Evolutionary conservation across 2,888 invertebrate species (phyloP).

Genomic region (Strigamia transsilvanica): DNA sequence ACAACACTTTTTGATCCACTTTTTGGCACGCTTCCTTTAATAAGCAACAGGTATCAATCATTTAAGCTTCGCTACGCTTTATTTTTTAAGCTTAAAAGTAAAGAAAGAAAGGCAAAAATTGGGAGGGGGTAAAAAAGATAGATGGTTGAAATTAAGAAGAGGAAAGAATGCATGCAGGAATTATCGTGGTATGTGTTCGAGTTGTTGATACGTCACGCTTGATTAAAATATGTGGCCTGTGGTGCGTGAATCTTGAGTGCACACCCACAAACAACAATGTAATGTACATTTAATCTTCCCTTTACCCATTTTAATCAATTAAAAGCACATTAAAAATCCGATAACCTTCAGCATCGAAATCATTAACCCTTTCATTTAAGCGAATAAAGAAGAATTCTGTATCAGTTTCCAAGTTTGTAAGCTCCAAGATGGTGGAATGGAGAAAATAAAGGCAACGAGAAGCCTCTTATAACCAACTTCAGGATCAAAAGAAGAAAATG

Average conservation of each 20-base stretch:
- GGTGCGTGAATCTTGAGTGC: slow-evolving; percentile 31
- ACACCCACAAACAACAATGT: slow-evolving; percentile 21
- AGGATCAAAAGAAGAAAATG: slow-evolving; percentile 42
- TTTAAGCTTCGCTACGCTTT: not conserved
- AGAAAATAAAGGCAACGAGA: not conserved
- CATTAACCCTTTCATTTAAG: slow-evolving; percentile 15
- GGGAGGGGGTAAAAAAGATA: no score
- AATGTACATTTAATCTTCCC: slow-evolving; percentile 17
- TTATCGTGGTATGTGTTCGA: not conserved
- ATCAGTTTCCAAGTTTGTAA: slow-evolving; percentile 6
- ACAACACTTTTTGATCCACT: not conserved
- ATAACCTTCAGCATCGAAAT: slow-evolving; percentile 4
- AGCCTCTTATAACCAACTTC: slow-evolving; percentile 35
- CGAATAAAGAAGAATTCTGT: not conserved
- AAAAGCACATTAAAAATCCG: slow-evolving; percentile 31
- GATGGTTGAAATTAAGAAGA: not conserved
- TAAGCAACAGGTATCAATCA: slow-evolving; percentile 4
- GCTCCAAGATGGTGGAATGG: not conserved
- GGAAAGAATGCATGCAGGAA: not conserved
- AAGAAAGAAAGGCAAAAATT: not conserved
- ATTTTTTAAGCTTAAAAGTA: not conserved
- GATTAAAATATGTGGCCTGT: slow-evolving; percentile 12
- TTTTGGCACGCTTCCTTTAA: slow-evolving; percentile 15
- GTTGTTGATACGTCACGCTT: not conserved
- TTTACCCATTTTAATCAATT: slow-evolving; percentile 14